phyloP scores from a whole-genome alignment of 2,888 invertebrate species.

The Aproaerema taeniolella region DNA sequence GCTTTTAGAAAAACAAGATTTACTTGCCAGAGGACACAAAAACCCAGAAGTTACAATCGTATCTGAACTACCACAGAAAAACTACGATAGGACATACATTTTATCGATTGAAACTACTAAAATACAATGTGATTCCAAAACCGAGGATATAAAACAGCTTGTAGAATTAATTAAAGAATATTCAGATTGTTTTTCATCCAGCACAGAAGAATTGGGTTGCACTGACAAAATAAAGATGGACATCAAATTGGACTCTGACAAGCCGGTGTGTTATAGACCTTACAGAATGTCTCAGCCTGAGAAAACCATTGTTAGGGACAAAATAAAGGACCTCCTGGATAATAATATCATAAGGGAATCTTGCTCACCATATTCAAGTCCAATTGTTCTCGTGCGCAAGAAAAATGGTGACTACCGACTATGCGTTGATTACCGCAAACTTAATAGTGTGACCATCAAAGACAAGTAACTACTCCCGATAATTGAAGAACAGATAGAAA shows the following conservation, averaged over 20 bases:
- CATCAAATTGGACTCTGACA: constrained; percentile 5
- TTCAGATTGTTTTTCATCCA: background rate
- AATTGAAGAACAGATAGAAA: constrained; percentile 9
- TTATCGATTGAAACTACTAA: background rate
- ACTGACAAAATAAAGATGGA: constrained; percentile 3
- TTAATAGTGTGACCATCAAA: constrained; percentile 8
- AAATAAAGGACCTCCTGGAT: constrained; percentile 4
- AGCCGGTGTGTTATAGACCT: constrained; percentile 7
- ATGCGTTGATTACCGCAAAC: constrained; percentile 9
- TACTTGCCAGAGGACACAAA: background rate
- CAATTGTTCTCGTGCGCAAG: constrained; percentile 10
- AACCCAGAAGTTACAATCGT: too few species aligned
- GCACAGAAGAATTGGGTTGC: background rate
- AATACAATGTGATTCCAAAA: background rate
- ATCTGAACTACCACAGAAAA: background rate
- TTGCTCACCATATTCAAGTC: background rate
- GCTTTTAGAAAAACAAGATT: background rate
- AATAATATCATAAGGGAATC: constrained; percentile 4
- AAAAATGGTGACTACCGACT: constrained; percentile 8
- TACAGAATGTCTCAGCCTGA: constrained; percentile 9
- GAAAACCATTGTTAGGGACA: constrained; percentile 2
- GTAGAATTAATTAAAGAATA: background rate
- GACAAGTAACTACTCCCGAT: constrained; percentile 9
- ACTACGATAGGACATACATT: background rate
- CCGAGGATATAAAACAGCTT: background rate